Percentiles rank a stretch among this genome's conserved stretches.
These are phyloP conservation scores for Cephus pygmeus DNA, from an alignment of 2,888 invertebrate genomes.

Conservation along the genomic window DNA sequence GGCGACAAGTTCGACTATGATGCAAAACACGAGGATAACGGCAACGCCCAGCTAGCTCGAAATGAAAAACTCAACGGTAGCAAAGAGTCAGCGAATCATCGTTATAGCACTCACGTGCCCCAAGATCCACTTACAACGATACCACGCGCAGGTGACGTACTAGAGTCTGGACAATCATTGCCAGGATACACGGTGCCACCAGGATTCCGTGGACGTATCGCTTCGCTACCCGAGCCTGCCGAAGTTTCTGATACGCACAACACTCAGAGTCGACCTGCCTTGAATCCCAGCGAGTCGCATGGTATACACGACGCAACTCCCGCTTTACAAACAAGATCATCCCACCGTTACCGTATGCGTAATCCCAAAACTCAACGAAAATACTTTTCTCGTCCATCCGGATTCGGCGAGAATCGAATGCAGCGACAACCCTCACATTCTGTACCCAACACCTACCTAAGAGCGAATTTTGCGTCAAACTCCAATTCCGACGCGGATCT, in stretches of 20 bases:
- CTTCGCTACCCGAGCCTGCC: slow-evolving; percentile 73
- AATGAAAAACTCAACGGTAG: slow-evolving; percentile 30
- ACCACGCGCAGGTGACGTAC: slow-evolving; percentile 69
- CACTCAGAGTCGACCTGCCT: neutral
- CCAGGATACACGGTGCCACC: slow-evolving; percentile 78
- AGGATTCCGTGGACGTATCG: slow-evolving; percentile 76
- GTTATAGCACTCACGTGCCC: slow-evolving; percentile 74
- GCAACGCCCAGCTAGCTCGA: neutral
- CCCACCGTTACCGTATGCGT: slow-evolving; percentile 17
- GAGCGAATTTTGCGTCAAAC: slow-evolving; percentile 2
- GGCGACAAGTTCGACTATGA: neutral
- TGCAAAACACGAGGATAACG: neutral
- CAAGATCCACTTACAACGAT: slow-evolving; percentile 40
- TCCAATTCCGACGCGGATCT: neutral
- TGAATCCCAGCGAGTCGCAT: neutral
- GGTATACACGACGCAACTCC: slow-evolving; percentile 29
- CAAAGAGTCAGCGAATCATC: slow-evolving; percentile 66
- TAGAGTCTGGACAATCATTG: slow-evolving; percentile 75
- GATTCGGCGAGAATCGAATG: neutral
- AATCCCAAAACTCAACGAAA: neutral
- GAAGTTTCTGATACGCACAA: slow-evolving; percentile 65
- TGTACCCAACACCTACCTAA: slow-evolving; percentile 14
- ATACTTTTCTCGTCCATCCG: neutral
- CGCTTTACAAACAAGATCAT: slow-evolving; percentile 49
- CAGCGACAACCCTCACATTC: neutral